Percentiles rank a stretch among this genome's conserved stretches.
These are phyloP conservation scores for Lysiphlebus fabarum DNA, from an alignment of 1,140 invertebrate genomes.

Conservation along the genomic window DNA sequence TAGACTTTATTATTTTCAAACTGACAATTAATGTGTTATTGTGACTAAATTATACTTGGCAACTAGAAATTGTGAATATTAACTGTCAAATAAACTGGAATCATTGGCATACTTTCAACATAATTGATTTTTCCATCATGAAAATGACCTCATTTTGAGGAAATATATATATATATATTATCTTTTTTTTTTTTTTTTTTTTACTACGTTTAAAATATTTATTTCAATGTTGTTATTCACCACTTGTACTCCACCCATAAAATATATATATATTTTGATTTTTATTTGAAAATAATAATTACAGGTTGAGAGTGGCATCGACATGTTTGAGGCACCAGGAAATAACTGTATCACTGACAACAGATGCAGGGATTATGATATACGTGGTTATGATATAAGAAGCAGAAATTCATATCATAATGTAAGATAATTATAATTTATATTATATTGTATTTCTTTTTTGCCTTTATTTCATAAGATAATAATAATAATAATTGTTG, in stretches of 20 bases:
- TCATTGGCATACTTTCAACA: slow-evolving; percentile 1
- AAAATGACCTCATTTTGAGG: not conserved
- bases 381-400: slow-evolving; percentile 47
- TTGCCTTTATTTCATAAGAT: not conserved
- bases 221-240: not conserved
- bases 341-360: slow-evolving; percentile 39
- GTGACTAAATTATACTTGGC: no score
- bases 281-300: slow-evolving; percentile 9
- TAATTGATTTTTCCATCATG: slow-evolving; percentile 1
- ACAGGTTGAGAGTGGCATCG: slow-evolving; percentile 42
- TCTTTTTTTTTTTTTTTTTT: no score
- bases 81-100: no score
- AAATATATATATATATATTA: not conserved
- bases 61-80: no score
- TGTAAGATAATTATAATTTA: slow-evolving; percentile 32
- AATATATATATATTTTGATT: not conserved
- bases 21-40: no score
- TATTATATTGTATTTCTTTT: not conserved
- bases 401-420: slow-evolving; percentile 40
- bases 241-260: slow-evolving; percentile 1
- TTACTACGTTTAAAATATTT: not conserved
- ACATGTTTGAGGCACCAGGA: slow-evolving; percentile 46
- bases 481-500: not conserved
- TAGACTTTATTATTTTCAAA: no score
- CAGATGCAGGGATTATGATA: slow-evolving; percentile 42